Evolutionary conservation across 1,140 invertebrate species (phyloP), one percentile per base, ranked within the genome.

Genomic region (Episyrphus balteatus): DNA sequence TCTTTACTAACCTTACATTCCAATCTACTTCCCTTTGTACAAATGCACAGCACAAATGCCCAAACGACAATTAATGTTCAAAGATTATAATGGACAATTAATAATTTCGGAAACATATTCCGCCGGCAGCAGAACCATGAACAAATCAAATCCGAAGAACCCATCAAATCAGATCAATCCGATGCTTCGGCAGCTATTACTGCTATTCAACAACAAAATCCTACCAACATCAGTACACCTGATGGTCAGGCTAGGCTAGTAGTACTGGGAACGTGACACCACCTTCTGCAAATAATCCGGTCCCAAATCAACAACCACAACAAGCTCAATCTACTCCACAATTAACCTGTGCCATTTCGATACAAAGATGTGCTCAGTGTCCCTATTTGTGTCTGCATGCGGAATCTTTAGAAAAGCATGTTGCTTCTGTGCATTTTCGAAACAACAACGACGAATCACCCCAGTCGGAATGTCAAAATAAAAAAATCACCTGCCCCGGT

Each of bases 71-170:
- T n/a, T n/a, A n/a, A n/a, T n/a, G n/a, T n/a, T n/a, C n/a, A n/a
- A n/a, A n/a, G n/a, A n/a, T n/a, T n/a, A n/a, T n/a, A n/a, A n/a
- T n/a, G n/a, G n/a, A n/a, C n/a, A n/a, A n/a, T 53, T 15, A 55
- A 53, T 17, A 61, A 55, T 46, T 65, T 58, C 49, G 55, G 57
- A 33, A 65, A 61, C 42, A 53, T 53, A 2, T 66, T 62, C 47
- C 51, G 62, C 10, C 49, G 62, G 1, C 55, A 57, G 42, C 55
- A 55, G 3, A 50, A 44, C 13, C 51, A 53, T 7, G 63, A 58
- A 5, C 63, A 64, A 26, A 66, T 66, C 9, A 66, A 66, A 44
- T 60, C 63, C 11, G 63, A 66, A 46, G 63, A 66, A 46, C 58
- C 62, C 13, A 66, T 66, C 26, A 66, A 66, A 32, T 66, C 61